A percentile compares a stretch with the other conserved stretches of the same genome.
These are phyloP conservation scores for Chrysotoxum bicinctum DNA, from an alignment of 2,888 invertebrate species.

Conservation along the genomic window DNA sequence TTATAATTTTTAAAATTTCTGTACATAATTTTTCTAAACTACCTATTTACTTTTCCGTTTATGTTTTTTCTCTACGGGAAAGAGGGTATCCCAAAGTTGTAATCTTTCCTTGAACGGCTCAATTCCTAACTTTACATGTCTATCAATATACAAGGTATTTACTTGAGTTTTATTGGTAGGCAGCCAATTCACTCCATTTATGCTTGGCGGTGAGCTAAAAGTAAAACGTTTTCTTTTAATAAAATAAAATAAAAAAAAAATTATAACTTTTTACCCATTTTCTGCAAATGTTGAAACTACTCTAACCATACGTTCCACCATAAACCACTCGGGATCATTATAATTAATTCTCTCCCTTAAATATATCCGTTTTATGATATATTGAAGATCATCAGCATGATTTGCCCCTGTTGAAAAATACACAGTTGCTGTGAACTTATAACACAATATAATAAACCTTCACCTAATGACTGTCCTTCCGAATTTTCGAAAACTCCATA, in stretches of 20 bases:
- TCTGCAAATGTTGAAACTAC: constrained; percentile 80
- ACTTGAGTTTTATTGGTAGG: constrained; percentile 1
- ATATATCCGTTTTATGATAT: constrained; percentile 72
- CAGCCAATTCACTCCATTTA: constrained; percentile 29
- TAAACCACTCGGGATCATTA: constrained; percentile 79
- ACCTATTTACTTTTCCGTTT: too few species aligned
- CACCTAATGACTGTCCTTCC: constrained; percentile 78
- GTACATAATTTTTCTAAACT: too few species aligned
- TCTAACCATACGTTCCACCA: constrained; percentile 80
- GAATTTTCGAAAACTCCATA: constrained; percentile 82
- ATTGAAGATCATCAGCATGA: too few species aligned
- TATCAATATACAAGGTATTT: constrained; percentile 64
- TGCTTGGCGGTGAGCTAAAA: background rate
- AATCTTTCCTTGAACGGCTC: constrained; percentile 58
- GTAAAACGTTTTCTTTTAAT: too few species aligned
- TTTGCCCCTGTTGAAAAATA: constrained; percentile 59
- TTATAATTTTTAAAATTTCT: too few species aligned
- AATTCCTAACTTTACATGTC: constrained; percentile 36
- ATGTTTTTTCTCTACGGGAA: too few species aligned
- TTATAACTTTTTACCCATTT: constrained; percentile 74
- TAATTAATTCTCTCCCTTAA: constrained; percentile 74
- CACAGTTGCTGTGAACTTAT: background rate
- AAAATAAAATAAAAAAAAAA: background rate
- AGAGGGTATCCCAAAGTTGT: constrained; percentile 68
- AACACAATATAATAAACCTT: background rate